A percentile compares a stretch with the other conserved stretches of the same genome.
These are phyloP conservation scores for Andrena bucephala DNA, from an alignment of 2,888 invertebrate genomes.

Conservation along the genomic window DNA sequence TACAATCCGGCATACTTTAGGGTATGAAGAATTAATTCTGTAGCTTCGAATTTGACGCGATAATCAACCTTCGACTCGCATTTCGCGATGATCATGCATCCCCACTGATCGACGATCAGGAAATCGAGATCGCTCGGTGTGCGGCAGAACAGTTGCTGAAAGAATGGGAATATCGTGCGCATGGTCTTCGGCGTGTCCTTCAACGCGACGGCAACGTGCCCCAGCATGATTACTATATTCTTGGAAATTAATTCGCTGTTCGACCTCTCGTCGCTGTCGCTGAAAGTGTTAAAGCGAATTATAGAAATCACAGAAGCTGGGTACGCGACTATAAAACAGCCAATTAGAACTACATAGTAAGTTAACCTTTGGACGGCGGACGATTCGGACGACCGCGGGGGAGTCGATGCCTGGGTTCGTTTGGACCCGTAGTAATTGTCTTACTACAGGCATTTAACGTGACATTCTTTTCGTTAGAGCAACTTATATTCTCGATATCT, in stretches of 20 bases:
- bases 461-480: too few species aligned
- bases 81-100: slow-evolving; percentile 98
- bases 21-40: background rate
- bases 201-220: slow-evolving; percentile 97
- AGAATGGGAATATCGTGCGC: slow-evolving; percentile 97
- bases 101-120: slow-evolving; percentile 98
- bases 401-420: too few species aligned
- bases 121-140: slow-evolving; percentile 97
- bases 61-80: slow-evolving; percentile 90
- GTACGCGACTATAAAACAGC: background rate
- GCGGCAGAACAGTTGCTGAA: slow-evolving; percentile 97
- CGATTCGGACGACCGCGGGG: too few species aligned
- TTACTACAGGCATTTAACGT: too few species aligned
- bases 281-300: slow-evolving; percentile 56
- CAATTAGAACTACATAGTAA: background rate
- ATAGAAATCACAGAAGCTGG: slow-evolving; percentile 10
- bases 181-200: slow-evolving; percentile 97
- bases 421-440: too few species aligned
- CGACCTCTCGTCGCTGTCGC: slow-evolving; percentile 75
- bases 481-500: too few species aligned
- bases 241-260: slow-evolving; percentile 95
- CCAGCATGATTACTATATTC: slow-evolving; percentile 98
- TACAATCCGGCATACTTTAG: background rate
- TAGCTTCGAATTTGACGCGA: slow-evolving; percentile 5
- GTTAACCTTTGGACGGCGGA: background rate